A percentile compares a stretch with the other conserved stretches of the same genome.
Evolutionary conservation across 2,797 vertebrate species (phyloP).

Genomic region (Dermochelys coriacea): DNA sequence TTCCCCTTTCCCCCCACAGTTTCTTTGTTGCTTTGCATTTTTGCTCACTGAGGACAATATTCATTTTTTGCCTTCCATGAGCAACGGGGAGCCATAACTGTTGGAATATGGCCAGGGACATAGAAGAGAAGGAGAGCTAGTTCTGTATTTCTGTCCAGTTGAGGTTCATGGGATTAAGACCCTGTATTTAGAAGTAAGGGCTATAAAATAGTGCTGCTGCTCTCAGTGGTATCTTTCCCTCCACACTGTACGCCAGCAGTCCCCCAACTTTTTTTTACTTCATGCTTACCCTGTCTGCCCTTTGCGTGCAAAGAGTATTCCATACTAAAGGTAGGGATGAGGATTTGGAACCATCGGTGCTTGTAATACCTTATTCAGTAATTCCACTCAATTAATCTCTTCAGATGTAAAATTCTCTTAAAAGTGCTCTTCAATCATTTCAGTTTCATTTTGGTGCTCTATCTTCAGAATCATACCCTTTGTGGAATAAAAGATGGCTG

Average conservation of each 20-base stretch:
- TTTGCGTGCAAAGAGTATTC: background rate
- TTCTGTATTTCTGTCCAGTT: background rate
- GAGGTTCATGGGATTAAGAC: background rate
- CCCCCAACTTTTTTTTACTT: too few relatives aligned
- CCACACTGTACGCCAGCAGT: background rate
- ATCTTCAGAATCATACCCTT: slow-evolving; percentile 6
- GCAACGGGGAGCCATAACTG: background rate
- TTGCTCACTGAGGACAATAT: background rate
- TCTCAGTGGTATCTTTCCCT: background rate
- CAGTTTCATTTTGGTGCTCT: slow-evolving; percentile 11
- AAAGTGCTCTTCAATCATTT: background rate
- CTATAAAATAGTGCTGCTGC: background rate
- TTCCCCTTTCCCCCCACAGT: too few relatives aligned
- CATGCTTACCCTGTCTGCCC: too few relatives aligned
- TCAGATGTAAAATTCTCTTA: background rate
- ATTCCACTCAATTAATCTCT: slow-evolving; percentile 32
- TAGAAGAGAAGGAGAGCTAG: background rate
- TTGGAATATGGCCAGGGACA: background rate
- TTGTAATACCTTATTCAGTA: background rate
- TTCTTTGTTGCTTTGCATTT: background rate
- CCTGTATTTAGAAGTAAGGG: background rate
- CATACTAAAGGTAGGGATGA: background rate
- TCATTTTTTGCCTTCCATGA: background rate
- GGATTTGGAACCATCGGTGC: background rate
- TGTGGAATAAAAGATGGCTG: slow-evolving; percentile 2